Evolutionary conservation across 2,113 vertebrate genomes (phyloP), one percentile per base, ranked within the genome.

Genomic region (Oreotrochilus melanogaster): DNA sequence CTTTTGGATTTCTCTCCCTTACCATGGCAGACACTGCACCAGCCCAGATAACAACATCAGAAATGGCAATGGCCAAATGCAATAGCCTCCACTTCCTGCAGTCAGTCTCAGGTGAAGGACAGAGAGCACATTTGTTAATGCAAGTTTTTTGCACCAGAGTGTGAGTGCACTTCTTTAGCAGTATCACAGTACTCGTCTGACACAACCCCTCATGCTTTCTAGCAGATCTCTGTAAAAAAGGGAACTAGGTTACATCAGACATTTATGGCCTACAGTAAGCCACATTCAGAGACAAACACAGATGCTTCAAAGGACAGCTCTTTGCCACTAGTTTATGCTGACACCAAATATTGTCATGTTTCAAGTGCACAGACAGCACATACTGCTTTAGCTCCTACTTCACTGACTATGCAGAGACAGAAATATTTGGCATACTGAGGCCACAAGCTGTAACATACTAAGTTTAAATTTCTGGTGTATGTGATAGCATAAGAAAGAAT

Each of bases 401-500:
- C 35, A 47, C 33, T 66, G 31, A 45, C 22, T 54, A 2, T 12
- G 12, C 23, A 51, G 43, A 28, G 28, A 37, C 11, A 37, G 39
- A 73, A 81, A 35, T 35, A 10, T 10, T 67, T 4, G 35, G 14
- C 27, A 31, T 13, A 30, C 6, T 53, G 56, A 86, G 31, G 15
- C 6, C 15, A 28, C 11, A 28, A 60, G 16, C n/a, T 85, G 23
- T 39, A 56, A 35, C 6, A 19, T 13, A 18, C 5, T 24, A 43
- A 53, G 17, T 24, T 51, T 4, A 22, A n/a, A 72, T 81, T 85
- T 70, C 69, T 67, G 25, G 9, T 18, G 2, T 37, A 51, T 62
- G 22, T 42, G 14, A 54, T 3, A 67, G n/a, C 9, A 57, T 10
- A 24, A 45, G 51, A 30, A 33, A 69, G 0, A 1, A 1, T 9